These are phyloP conservation scores for Sisyra nigra DNA, from an alignment of 2,888 invertebrate species.

Conservation along the genomic window DNA sequence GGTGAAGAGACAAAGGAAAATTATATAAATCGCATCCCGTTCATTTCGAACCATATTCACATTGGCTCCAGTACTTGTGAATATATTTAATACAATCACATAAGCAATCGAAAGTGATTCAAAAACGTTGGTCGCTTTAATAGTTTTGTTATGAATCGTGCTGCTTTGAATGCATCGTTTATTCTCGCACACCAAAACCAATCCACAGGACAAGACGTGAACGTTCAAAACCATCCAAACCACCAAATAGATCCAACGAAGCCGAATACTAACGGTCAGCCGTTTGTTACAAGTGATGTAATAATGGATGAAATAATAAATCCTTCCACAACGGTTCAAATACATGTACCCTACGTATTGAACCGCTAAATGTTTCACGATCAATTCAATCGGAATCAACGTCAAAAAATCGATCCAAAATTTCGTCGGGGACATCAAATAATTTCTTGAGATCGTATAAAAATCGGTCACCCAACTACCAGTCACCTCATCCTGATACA, in stretches of 20 bases:
- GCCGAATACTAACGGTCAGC: slow-evolving; percentile 11
- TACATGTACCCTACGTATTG: neutral
- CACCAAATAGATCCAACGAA: slow-evolving; percentile 14
- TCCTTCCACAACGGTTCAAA: slow-evolving; percentile 9
- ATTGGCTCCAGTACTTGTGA: slow-evolving; percentile 10
- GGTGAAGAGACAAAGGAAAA: neutral
- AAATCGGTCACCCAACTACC: slow-evolving; percentile 8
- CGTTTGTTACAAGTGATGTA: slow-evolving; percentile 11
- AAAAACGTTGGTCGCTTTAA: neutral
- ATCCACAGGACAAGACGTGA: slow-evolving; percentile 9
- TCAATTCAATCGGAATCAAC: slow-evolving; percentile 13
- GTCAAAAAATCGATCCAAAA: slow-evolving; percentile 15
- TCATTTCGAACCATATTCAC: slow-evolving; percentile 6
- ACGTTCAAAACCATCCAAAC: slow-evolving; percentile 9
- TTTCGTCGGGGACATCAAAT: slow-evolving; percentile 9
- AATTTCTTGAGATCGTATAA: slow-evolving; percentile 12
- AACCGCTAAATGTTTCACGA: too few species aligned
- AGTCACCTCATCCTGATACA: slow-evolving; percentile 14
- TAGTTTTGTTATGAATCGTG: too few species aligned
- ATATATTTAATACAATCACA: slow-evolving; percentile 10
- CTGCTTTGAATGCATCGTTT: too few species aligned
- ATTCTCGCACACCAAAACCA: slow-evolving; percentile 4
- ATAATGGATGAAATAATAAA: slow-evolving; percentile 11
- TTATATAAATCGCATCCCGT: slow-evolving; percentile 5
- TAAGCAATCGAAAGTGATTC: slow-evolving; percentile 10